Evolutionary conservation across 2,888 invertebrate species (phyloP), one percentile per base, ranked within the genome.

Genomic region (Cephus nigrinus): DNA sequence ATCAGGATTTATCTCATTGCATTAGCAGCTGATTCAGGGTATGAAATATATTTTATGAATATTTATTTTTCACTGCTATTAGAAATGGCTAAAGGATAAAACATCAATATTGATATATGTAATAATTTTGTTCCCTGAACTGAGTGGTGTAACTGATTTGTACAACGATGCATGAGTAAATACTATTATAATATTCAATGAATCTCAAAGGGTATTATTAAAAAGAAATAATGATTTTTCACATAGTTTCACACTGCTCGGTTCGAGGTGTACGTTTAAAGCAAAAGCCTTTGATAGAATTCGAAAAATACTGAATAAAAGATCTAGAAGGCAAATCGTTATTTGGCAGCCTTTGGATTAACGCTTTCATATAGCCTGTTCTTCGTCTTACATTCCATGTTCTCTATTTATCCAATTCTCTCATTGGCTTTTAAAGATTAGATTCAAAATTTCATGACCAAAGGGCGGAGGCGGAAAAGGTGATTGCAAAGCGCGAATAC

Each of bases 11-110:
- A 3, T 74, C 36, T n/a, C 33, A 74, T 76, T 68, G 73, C 76
- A 74, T 75, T 30, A 76, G 23, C 55, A 55, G 55, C 55, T 73
- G 4, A 74, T 75, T 73, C 76, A 75, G 73, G 73, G 76, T 76
- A 76, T 23, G 33, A 35, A 75, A 76, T 72, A 34, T 76, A 73
- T 34, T n/a, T 75, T 75, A 73, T 34, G 30, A 69, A 76, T 73
- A 72, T 30, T 72, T 33, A 71, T 30, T 71, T 71, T 71, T 71
- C 71, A 76, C 75, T 35, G 36, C 69, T 35, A 15, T 71, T 55
- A 55, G 55, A 55, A 55, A 55, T 23, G 55, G 55, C 9, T 68
- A 68, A 34, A 55, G 55, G 55, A 74, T 23, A 35, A 68, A 23
- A 15, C 34, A 69, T 69, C n/a, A 55, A 40, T 30, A 75, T 68